Conservation (phyloP, 2,113 vertebrate species). For the human region GRCh38 chr7:38880501-38881000, state of each 20-base stretch:
- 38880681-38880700: conserved; percentile 51
- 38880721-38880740: conserved; percentile 41
- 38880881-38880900: not conserved
- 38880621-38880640: conserved; percentile 50
- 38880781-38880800: not conserved
- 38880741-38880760: conserved; percentile 47
- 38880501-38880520: conserved; percentile 1
- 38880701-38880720: conserved; percentile 66
- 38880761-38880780: not conserved
- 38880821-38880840: conserved; percentile 8
- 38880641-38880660: conserved; percentile 69
- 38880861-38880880: not conserved
- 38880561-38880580: conserved; percentile 58
- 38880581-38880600: conserved; percentile 40
- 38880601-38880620: conserved; percentile 77
- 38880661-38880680: conserved; percentile 68
- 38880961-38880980: not conserved
- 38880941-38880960: conserved; percentile 11
- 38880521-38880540: conserved; percentile 62
- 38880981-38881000: conserved; percentile 10
- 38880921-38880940: conserved; percentile 30
- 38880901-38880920: not conserved
- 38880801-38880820: not conserved
- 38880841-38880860: not conserved
- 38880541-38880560: conserved; percentile 64